These are phyloP conservation scores for Onychorhynchus coronatus DNA, from an alignment of 2,113 vertebrate genomes.

Conservation along the genomic window DNA sequence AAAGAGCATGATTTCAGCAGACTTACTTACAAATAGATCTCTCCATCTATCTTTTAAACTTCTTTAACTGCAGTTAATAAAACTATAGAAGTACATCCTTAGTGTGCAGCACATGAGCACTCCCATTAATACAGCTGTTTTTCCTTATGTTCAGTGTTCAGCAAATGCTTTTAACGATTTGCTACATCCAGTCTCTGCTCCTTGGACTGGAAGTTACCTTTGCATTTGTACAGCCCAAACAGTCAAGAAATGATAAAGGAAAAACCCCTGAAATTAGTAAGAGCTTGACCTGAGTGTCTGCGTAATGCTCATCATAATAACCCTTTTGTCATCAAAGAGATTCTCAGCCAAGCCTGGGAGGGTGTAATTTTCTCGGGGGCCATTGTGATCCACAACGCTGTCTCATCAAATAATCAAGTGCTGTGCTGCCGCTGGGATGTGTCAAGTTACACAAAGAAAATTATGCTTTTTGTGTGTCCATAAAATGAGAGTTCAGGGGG, in stretches of 20 bases:
- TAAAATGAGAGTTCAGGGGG: slow-evolving; percentile 65
- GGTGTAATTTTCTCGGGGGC: slow-evolving; percentile 49
- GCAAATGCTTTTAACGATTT: background rate
- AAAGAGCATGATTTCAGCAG: background rate
- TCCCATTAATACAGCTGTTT: background rate
- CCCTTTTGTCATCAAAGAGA: slow-evolving; percentile 69
- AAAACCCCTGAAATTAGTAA: slow-evolving; percentile 21
- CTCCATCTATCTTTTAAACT: background rate
- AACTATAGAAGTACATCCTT: background rate
- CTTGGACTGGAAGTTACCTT: background rate
- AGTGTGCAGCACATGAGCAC: background rate
- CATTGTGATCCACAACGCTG: slow-evolving; percentile 52
- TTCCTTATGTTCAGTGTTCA: background rate
- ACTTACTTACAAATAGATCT: background rate
- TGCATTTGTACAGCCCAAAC: background rate
- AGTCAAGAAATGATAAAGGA: slow-evolving; percentile 37
- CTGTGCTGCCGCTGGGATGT: slow-evolving; percentile 54
- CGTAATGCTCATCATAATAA: slow-evolving; percentile 61
- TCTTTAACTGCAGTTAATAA: background rate
- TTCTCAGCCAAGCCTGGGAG: slow-evolving; percentile 30
- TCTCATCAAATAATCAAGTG: slow-evolving; percentile 65
- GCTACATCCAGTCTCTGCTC: background rate
- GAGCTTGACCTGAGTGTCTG: slow-evolving; percentile 33
- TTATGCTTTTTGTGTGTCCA: slow-evolving; percentile 60
- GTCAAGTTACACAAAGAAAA: slow-evolving; percentile 68